A percentile compares a stretch with the other conserved stretches of the same genome.
These are phyloP conservation scores for Drosophila differens DNA, from an alignment of 2,888 invertebrate species.

Conservation along the genomic window DNA sequence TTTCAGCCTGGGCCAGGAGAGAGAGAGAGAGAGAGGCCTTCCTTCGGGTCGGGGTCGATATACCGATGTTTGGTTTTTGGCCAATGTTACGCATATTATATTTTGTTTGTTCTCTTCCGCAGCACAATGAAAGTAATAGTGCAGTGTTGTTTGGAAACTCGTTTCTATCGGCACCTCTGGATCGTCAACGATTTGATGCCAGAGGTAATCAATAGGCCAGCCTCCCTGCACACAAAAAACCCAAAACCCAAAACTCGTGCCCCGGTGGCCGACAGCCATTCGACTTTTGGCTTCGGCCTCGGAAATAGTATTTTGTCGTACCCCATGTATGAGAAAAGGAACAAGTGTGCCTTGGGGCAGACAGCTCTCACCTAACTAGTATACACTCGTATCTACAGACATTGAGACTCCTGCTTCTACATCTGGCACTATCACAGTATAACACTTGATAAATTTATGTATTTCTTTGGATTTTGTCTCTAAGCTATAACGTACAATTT, in stretches of 20 bases:
- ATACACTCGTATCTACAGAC: not conserved
- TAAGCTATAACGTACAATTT: not conserved
- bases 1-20: not conserved
- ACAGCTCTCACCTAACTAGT: not conserved
- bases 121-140: slow-evolving; percentile 20
- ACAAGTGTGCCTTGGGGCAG: not conserved
- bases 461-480: not conserved
- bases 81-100: slow-evolving; percentile 37
- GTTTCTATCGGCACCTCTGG: slow-evolving; percentile 32
- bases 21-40: slow-evolving; percentile 1
- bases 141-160: slow-evolving; percentile 18
- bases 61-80: slow-evolving; percentile 23
- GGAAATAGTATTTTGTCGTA: not conserved
- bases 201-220: slow-evolving; percentile 48
- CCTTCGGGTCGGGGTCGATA: slow-evolving; percentile 2
- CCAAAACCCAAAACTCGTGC: slow-evolving; percentile 3
- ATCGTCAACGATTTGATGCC: slow-evolving; percentile 41
- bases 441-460: not conserved
- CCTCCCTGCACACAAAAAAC: slow-evolving; percentile 17
- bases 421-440: not conserved
- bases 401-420: not conserved
- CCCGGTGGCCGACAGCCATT: slow-evolving; percentile 1
- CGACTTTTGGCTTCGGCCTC: slow-evolving; percentile 5
- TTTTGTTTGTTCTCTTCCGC: slow-evolving; percentile 32
- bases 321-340: not conserved